phyloP scores from a whole-genome alignment of 2,113 vertebrate species.

The Tyrannus savana region DNA sequence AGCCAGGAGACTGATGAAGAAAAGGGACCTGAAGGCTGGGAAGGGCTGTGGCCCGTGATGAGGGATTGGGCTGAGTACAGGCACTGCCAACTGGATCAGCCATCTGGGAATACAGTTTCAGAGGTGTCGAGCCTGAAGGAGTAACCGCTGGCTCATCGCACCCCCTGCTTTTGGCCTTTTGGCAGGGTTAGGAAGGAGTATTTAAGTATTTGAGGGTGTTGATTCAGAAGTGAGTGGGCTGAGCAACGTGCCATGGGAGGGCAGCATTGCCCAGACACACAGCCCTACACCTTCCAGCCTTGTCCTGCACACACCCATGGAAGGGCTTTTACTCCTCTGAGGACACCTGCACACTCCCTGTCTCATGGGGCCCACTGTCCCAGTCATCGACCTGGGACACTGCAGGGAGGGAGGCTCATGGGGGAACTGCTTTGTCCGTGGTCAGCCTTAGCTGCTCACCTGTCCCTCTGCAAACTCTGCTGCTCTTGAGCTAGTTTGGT shows the following conservation, averaged over 20 bases:
- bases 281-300: rapidly evolving
- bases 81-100: background rate
- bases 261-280: constrained; percentile 49
- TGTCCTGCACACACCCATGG: background rate
- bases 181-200: background rate
- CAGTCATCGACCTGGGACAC: rapidly evolving
- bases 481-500: background rate
- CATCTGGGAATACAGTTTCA: background rate
- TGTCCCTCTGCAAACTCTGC: background rate
- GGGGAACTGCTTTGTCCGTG: rapidly evolving
- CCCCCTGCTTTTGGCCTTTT: background rate
- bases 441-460: background rate
- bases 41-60: background rate
- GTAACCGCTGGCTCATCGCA: rapidly evolving
- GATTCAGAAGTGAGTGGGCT: background rate
- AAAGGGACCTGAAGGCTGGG: background rate
- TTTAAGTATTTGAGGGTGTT: background rate
- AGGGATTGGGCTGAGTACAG: background rate
- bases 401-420: rapidly evolving
- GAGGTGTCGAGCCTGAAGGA: background rate
- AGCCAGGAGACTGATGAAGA: background rate
- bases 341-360: background rate
- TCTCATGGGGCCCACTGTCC: too few species aligned
- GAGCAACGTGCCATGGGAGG: background rate
- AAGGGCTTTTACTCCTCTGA: background rate